Evolutionary conservation across 2,888 invertebrate species (phyloP).

Genomic region (Patella caerulea): DNA sequence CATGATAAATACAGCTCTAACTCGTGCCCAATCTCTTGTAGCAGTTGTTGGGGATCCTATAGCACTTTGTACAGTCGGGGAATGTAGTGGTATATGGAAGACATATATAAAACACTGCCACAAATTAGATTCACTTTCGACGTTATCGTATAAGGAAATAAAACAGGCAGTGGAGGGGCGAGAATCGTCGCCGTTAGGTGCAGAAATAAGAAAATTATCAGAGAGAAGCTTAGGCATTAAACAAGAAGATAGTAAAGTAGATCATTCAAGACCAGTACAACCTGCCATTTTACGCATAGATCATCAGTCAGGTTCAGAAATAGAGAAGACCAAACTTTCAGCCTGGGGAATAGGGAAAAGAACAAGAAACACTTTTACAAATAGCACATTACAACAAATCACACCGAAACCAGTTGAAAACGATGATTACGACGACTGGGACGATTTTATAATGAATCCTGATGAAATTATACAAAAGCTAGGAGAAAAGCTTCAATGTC

Average conservation of each 20-base stretch:
- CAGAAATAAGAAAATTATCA: not conserved
- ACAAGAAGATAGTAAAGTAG: not conserved
- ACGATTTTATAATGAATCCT: slow-evolving; percentile 44
- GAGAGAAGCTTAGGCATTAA: not conserved
- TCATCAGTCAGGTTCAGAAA: not conserved
- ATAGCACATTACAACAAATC: not conserved
- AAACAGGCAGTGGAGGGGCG: not conserved
- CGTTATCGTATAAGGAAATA: not conserved
- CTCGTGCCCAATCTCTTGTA: slow-evolving; percentile 64
- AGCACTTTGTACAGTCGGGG: slow-evolving; percentile 64
- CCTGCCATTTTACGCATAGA: not conserved
- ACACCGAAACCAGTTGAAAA: not conserved
- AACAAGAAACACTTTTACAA: not conserved
- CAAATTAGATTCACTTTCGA: not conserved
- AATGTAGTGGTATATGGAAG: slow-evolving; percentile 42
- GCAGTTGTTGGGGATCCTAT: slow-evolving; percentile 66
- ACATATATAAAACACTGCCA: not conserved
- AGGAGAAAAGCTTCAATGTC: slow-evolving; percentile 35
- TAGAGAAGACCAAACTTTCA: not conserved
- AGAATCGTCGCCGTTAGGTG: not conserved
- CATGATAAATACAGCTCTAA: slow-evolving; percentile 68
- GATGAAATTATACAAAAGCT: slow-evolving; percentile 59
- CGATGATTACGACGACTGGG: slow-evolving; percentile 35
- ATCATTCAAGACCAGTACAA: not conserved
- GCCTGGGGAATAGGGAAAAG: not conserved